A percentile compares a stretch with the other conserved stretches of the same genome.
These are phyloP conservation scores for Lipotes vexillifer DNA, from an alignment of 2,113 vertebrate species.

Conservation along the genomic window DNA sequence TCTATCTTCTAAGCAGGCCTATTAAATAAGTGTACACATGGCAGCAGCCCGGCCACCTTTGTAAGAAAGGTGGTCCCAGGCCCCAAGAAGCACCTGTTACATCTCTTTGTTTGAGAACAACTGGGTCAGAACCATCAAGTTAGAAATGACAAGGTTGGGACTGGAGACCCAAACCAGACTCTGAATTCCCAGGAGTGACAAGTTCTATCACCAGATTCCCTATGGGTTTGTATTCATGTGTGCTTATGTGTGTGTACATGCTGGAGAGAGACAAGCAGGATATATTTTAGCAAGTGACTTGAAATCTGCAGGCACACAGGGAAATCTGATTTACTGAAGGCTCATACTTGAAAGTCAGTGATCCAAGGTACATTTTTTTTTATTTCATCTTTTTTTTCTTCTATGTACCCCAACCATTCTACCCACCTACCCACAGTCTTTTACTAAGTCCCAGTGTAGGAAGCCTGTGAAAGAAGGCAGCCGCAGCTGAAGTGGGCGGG, in stretches of 20 bases:
- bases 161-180: not conserved
- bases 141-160: not conserved
- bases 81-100: not conserved
- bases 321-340: not conserved
- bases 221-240: not conserved
- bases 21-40: not conserved
- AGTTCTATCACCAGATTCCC: too few relatives aligned
- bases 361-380: not conserved
- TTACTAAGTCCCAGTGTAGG: not conserved
- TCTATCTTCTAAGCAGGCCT: not conserved
- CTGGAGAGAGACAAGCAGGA: not conserved
- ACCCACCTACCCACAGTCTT: not conserved
- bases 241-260: rapidly evolving
- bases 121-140: not conserved
- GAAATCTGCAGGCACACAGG: not conserved
- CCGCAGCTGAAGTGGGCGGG: rapidly evolving
- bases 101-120: not conserved
- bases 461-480: not conserved
- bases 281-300: not conserved
- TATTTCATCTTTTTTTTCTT: not conserved
- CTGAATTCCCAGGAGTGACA: not conserved
- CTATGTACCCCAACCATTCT: rapidly evolving
- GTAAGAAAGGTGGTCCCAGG: not conserved
- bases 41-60: too few relatives aligned
- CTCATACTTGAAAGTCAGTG: not conserved